phyloP scores from a whole-genome alignment of 92 coral and sea anemone species.

The Heteractis magnifica region DNA sequence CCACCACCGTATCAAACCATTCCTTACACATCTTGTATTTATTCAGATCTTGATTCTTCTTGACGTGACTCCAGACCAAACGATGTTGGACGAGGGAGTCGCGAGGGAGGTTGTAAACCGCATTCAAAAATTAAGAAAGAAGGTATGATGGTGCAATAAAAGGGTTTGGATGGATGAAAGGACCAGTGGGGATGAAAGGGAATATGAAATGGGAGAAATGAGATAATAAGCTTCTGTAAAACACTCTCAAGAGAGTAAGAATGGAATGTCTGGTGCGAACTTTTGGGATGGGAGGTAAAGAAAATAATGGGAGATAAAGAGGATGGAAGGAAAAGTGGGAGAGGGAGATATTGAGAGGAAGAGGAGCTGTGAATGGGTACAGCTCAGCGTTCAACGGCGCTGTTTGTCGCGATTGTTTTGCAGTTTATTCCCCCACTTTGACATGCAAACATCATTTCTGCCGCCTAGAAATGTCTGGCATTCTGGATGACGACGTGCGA shows the following conservation, averaged over 20 bases:
- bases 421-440: no score
- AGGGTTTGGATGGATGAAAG: neutral
- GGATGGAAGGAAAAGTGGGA: neutral
- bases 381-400: no score
- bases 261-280: no score
- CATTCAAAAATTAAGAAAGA: constrained; percentile 93
- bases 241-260: no score
- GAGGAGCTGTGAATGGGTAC: neutral
- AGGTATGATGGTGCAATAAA: constrained; percentile 41
- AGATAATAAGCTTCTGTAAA: neutral
- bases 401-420: no score
- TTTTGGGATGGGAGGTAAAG: no score
- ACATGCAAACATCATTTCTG: no score
- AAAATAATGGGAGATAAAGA: neutral
- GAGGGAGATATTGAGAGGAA: neutral
- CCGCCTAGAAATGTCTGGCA: no score
- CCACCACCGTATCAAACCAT: no score
- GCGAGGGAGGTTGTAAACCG: constrained; percentile 98
- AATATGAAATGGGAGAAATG: neutral
- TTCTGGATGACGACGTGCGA: no score
- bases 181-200: neutral
- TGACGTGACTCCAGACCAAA: constrained; percentile 95
- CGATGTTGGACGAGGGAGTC: constrained; percentile 93
- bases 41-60: constrained; percentile 74
- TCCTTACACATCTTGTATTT: neutral